Evolutionary conservation across 2,113 vertebrate genomes (phyloP).

Genomic region (Galemys pyrenaicus): DNA sequence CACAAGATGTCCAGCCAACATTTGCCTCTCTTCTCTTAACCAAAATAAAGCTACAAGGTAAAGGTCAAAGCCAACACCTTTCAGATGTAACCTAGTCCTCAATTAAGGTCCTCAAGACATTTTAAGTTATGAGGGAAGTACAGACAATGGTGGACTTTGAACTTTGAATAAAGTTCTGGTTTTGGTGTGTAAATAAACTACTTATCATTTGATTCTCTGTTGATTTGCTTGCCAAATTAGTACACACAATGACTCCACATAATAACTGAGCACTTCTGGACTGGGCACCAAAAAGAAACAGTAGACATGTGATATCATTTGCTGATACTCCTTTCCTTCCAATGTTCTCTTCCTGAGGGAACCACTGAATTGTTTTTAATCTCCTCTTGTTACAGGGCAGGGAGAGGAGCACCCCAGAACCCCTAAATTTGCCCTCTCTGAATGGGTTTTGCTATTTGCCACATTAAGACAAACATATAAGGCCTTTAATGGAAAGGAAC

Average conservation of each 20-base stretch:
- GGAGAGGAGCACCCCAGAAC: no score
- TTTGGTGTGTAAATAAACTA: constrained; percentile 37
- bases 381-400: no score
- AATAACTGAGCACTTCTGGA: constrained; percentile 25
- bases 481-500: no score
- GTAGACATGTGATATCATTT: not conserved
- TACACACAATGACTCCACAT: constrained; percentile 11
- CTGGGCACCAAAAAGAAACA: not conserved
- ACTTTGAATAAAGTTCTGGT: constrained; percentile 39
- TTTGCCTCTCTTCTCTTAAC: constrained; percentile 24
- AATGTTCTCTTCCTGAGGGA: not conserved
- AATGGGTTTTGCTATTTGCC: no score
- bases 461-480: no score
- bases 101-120: not conserved
- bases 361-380: constrained; percentile 19
- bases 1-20: constrained; percentile 53
- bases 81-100: constrained; percentile 10
- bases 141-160: not conserved
- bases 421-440: no score
- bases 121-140: constrained; percentile 28
- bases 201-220: not conserved
- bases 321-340: not conserved
- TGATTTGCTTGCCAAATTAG: constrained; percentile 14
- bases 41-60: constrained; percentile 51
- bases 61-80: not conserved